Base-by-base conservation (phyloP, 2,888 invertebrate genomes). In the Antheraea assamensis region DNA sequence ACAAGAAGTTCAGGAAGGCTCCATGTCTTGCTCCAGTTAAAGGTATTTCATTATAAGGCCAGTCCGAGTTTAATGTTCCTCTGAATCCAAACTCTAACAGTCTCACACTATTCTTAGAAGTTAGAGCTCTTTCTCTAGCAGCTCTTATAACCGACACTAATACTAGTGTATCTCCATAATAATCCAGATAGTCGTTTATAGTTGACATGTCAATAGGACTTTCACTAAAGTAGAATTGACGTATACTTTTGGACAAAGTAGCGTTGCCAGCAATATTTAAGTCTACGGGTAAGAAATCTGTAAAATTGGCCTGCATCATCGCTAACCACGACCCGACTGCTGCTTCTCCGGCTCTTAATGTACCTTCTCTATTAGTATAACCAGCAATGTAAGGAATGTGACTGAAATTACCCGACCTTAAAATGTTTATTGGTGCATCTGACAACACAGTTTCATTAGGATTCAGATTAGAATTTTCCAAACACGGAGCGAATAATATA, bases 401-500 rank as follows among this genome's bases (percentile, higher is more conserved):
- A 21, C 77, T 83, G 76, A 88, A 93, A 68, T 90, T 90, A 0
- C 90, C 90, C 42, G 86, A 82, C 75, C 80, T 85, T 2, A 94
- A 72, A 47, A 90, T 73, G 72, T 90, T 84, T 27, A 92, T 83
- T 2, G 94, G 94, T 30, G 89, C 87, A 58, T 89, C 88, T 19
- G 82, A 75, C 1, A 94, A 76, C 31, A 93, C 83, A 7, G 89
- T 86, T 2, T 86, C 83, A 70, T 87, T 87, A 3, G 81, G 74
- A 31, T 83, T 84, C 0, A 85, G 73, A 49, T 81, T 77, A 13
- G 71, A 24, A 72, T 89, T 86, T 79, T 94, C 94, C 17, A 94
- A 79, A 73, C 94, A 94, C 2, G 94, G 94, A 0, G 92, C 93
- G 73, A 94, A 94, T 19, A 92, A 77, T 17, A 88, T 82, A 1